Percentiles rank a stretch among this genome's conserved stretches.
These are phyloP conservation scores for Stratiomys singularior DNA, from an alignment of 2,888 invertebrate genomes.

Conservation along the genomic window DNA sequence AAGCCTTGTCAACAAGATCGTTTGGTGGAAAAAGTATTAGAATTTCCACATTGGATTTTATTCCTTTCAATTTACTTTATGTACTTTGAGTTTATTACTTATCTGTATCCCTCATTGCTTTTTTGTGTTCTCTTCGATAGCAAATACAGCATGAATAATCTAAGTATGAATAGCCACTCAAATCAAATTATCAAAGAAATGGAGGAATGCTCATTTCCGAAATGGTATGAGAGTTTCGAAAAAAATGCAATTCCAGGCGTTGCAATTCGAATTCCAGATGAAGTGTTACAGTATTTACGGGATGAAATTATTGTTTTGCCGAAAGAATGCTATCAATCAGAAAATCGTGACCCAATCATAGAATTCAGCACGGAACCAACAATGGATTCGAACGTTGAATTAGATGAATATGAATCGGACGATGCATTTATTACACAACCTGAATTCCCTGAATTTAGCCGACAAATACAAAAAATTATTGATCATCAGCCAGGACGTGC, in stretches of 20 bases:
- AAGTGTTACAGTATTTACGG: conserved; percentile 51
- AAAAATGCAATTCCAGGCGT: conserved; percentile 52
- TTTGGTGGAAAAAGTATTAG: no score
- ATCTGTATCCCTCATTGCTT: no score
- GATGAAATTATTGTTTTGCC: conserved; percentile 54
- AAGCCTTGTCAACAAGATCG: no score
- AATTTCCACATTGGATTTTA: no score
- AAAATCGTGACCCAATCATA: conserved; percentile 13
- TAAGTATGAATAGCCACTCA: no score
- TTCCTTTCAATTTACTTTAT: no score
- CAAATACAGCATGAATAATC: no score
- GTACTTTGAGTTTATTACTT: no score
- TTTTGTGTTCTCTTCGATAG: no score
- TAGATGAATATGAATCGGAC: conserved; percentile 43
- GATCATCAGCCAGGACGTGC: conserved; percentile 38
- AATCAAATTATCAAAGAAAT: conserved; percentile 41
- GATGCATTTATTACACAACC: conserved; percentile 49
- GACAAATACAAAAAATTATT: conserved; percentile 45
- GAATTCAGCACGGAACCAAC: background rate
- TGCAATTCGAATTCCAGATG: conserved; percentile 48
- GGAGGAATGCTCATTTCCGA: conserved; percentile 49
- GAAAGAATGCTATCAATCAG: conserved; percentile 52
- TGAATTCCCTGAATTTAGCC: conserved; percentile 53
- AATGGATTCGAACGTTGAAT: background rate
- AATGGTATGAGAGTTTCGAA: conserved; percentile 51